These are phyloP conservation scores for Poeciliopsis paucimaculata DNA, from an alignment of 2,797 vertebrate genomes.

Conservation along the genomic window DNA sequence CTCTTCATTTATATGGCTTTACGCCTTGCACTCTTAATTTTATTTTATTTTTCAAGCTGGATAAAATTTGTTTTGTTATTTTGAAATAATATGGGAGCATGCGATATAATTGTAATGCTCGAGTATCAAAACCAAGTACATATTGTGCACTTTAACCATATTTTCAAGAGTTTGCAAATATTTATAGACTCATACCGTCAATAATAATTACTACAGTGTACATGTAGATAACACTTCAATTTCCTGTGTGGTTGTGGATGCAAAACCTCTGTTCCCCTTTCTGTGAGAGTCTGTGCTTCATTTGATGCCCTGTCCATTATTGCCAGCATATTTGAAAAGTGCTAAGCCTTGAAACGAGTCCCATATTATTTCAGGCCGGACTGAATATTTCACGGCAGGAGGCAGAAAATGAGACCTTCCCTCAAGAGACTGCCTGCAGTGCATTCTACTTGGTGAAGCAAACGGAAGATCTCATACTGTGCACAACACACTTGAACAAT, in stretches of 20 bases:
- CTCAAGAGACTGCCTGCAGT: slow-evolving; percentile 86
- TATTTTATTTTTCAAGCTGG: slow-evolving; percentile 50
- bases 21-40: slow-evolving; percentile 66
- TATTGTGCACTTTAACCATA: slow-evolving; percentile 22
- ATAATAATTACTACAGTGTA: slow-evolving; percentile 59
- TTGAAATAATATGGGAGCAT: slow-evolving; percentile 33
- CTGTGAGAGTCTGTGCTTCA: slow-evolving; percentile 84
- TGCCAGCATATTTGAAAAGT: slow-evolving; percentile 86
- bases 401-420: slow-evolving; percentile 87
- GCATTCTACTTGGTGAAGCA: slow-evolving; percentile 81
- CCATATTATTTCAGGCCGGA: slow-evolving; percentile 85
- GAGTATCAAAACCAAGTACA: slow-evolving; percentile 29
- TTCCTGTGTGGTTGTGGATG: slow-evolving; percentile 72
- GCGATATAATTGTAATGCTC: slow-evolving; percentile 25
- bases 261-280: slow-evolving; percentile 79
- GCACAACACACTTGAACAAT: slow-evolving; percentile 86
- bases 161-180: slow-evolving; percentile 45
- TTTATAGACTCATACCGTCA: slow-evolving; percentile 40
- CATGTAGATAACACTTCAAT: slow-evolving; percentile 65
- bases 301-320: slow-evolving; percentile 84
- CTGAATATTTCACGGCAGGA: slow-evolving; percentile 85
- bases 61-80: slow-evolving; percentile 47
- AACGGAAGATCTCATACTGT: slow-evolving; percentile 83
- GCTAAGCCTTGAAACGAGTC: slow-evolving; percentile 86
- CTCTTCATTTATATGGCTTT: slow-evolving; percentile 67